Base-by-base conservation (phyloP, 1,140 invertebrate genomes). In the Aphelenchoides besseyi region DNA sequence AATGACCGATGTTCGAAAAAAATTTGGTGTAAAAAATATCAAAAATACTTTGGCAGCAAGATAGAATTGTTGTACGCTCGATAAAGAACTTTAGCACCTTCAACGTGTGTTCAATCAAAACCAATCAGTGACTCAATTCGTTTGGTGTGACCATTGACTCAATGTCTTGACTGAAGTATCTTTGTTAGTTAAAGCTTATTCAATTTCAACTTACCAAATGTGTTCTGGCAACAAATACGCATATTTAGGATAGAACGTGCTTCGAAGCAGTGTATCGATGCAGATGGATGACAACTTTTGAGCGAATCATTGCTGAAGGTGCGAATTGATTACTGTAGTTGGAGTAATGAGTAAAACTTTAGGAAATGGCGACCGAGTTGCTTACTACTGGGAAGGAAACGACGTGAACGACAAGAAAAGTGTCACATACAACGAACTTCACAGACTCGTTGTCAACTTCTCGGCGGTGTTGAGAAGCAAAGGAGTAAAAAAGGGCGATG, bases 361-460 rank as follows among this genome's bases (percentile, higher is more conserved):
- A 69, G 30, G 30, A 73, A 32, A 28, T 69, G 54, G 36, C 23
- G 28, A 61, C 29, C 48, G 70, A 41, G 37, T 79, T 30, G 77
- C 73, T 32, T 79, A 72, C 63, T 84, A 85, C 26, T 77, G 93
- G 93, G 95, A 96, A 88, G 94, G 94, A 69, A 97, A 97, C 86
- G 91, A 96, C 85, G 92, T 92, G 1, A 90, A 91, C 69, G 93
- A 97, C 83, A 90, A 91, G 84, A 91, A 90, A 63, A 87, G 90
- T 61, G 87, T 97, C 33, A 97, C 94, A 0, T 98, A 96, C 85
- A 89, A 88, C 69, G 91, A 95, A 79, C 87, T 98, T 0, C 86
- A 92, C 76, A 90, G 91, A 80, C 88, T 94, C 85, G 94, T 95
- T 2, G 96, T 94, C 84, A 90, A 91, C 75, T 96, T 96, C 82